These are phyloP conservation scores for Fulmarus glacialis DNA, from an alignment of 2,113 vertebrate genomes.

Conservation along the genomic window DNA sequence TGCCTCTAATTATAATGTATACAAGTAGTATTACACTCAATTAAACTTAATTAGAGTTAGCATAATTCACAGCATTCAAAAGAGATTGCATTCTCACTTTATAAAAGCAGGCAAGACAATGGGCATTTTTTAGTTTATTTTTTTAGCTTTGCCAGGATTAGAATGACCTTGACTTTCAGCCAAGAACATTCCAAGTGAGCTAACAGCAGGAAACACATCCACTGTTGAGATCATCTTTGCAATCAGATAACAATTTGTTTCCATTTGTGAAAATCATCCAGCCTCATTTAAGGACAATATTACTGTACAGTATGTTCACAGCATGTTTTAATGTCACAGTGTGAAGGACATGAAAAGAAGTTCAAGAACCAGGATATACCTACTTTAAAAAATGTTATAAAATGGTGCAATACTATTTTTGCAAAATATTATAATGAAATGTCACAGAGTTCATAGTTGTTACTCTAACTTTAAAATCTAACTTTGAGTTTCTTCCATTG, in stretches of 20 bases:
- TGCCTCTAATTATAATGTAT: not conserved
- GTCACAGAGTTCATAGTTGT: not conserved
- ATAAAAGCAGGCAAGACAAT: constrained; percentile 51
- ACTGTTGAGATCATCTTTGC: constrained; percentile 44
- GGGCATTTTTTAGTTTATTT: not conserved
- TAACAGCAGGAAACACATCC: constrained; percentile 56
- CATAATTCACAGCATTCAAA: not conserved
- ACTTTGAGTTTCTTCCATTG: not conserved
- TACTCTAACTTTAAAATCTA: not conserved
- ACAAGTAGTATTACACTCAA: not conserved
- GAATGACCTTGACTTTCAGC: constrained; percentile 48
- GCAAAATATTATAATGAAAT: not conserved
- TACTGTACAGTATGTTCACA: not conserved
- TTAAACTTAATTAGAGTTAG: not conserved
- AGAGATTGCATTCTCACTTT: not conserved
- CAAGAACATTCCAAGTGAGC: constrained; percentile 68
- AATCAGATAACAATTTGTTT: constrained; percentile 52
- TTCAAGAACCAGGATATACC: not conserved
- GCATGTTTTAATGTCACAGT: not conserved
- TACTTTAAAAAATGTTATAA: not conserved
- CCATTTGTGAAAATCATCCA: constrained; percentile 25
- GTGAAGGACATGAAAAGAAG: not conserved
- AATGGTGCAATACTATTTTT: not conserved
- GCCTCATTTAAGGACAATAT: not conserved
- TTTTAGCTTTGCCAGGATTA: constrained; percentile 22